These are phyloP conservation scores for Etheostoma cragini DNA, from an alignment of 2,113 vertebrate genomes.

Conservation along the genomic window DNA sequence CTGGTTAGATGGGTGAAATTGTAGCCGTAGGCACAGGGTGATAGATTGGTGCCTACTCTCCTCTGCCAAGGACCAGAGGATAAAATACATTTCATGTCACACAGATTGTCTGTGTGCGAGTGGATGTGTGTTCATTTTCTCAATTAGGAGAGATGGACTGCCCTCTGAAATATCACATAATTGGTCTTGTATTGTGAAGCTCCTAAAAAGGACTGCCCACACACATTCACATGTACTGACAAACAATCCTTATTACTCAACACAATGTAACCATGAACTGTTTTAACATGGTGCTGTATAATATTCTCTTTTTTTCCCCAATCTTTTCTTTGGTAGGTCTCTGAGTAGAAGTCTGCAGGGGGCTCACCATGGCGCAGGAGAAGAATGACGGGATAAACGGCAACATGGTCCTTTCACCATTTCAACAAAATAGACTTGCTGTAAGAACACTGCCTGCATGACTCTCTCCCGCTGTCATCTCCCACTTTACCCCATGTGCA, in stretches of 20 bases:
- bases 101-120: conserved; percentile 7
- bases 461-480: conserved; percentile 49
- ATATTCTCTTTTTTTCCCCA: not conserved
- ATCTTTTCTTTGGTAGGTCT: conserved; percentile 47
- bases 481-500: conserved; percentile 37
- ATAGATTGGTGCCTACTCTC: conserved; percentile 42
- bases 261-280: conserved; percentile 11
- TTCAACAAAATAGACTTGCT: conserved; percentile 60
- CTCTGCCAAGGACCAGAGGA: conserved; percentile 23
- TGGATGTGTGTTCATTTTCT: conserved; percentile 23
- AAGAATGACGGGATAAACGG: conserved; percentile 53
- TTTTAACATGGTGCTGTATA: not conserved
- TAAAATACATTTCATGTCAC: conserved; percentile 35
- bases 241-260: not conserved
- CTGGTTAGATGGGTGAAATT: conserved; percentile 49
- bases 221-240: not conserved
- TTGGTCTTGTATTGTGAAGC: conserved; percentile 1
- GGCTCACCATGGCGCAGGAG: conserved; percentile 62
- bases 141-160: conserved; percentile 19
- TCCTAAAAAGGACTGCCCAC: not conserved
- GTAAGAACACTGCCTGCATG: conserved; percentile 65
- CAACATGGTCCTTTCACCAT: conserved; percentile 40
- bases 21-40: conserved; percentile 58
- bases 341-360: conserved; percentile 40
- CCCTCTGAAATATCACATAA: conserved; percentile 9